Conservation (phyloP, 2,888 invertebrate species). For the Apeira syringaria region DNA sequence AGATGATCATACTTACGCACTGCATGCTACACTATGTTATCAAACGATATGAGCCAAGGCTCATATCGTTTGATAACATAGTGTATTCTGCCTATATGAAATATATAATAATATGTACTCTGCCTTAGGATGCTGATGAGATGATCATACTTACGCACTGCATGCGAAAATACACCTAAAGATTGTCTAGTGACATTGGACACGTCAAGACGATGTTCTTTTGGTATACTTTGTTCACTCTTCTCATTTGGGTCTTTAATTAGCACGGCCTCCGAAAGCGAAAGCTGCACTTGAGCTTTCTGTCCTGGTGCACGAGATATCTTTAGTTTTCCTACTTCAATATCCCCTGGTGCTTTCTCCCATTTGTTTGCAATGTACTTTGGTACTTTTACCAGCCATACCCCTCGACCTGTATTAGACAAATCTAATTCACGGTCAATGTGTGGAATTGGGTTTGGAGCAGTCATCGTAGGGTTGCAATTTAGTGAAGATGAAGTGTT, state of each 20-base stretch:
- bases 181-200: constrained; percentile 96
- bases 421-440: constrained; percentile 93
- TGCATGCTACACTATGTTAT: no score
- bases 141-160: constrained; percentile 84
- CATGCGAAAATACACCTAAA: constrained; percentile 95
- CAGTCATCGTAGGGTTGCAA: no score
- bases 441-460: constrained; percentile 68
- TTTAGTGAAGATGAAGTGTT: no score
- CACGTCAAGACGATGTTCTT: constrained; percentile 95
- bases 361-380: constrained; percentile 98
- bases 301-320: constrained; percentile 92
- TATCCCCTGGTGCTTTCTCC: constrained; percentile 95
- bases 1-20: constrained; percentile 82
- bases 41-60: no score
- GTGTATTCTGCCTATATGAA: no score
- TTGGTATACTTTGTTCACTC: constrained; percentile 92
- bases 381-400: constrained; percentile 98
- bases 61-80: no score
- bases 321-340: constrained; percentile 96
- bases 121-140: no score
- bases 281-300: constrained; percentile 94
- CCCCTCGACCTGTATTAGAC: constrained; percentile 94
- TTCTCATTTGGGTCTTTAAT: constrained; percentile 84
- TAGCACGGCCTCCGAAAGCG: constrained; percentile 91
- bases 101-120: no score